A percentile compares a stretch with the other conserved stretches of the same genome.
Evolutionary conservation across 2,797 vertebrate genomes (phyloP).

Genomic region (Varecia variegata): DNA sequence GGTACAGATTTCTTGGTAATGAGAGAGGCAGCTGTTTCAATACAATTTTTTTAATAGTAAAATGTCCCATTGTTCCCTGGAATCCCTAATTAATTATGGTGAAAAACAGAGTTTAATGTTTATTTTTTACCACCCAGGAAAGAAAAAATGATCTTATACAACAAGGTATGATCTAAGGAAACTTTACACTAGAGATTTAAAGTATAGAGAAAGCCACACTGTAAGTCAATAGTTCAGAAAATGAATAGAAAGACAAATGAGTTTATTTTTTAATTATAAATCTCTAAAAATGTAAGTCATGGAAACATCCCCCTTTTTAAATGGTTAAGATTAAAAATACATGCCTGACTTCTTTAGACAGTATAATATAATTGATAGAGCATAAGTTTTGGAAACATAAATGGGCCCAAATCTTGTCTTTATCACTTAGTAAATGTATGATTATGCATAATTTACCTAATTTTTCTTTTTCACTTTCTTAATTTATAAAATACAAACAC

Average conservation of each 20-base stretch:
- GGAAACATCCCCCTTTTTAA: not conserved
- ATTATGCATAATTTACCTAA: not conserved
- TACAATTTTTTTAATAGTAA: slow-evolving; percentile 73
- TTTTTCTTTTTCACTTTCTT: not conserved
- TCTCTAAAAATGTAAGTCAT: not conserved
- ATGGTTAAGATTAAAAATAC: not conserved
- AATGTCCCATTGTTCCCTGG: slow-evolving; percentile 60
- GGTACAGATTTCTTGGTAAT: slow-evolving; percentile 64
- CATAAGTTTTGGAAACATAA: not conserved
- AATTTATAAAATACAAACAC: not conserved
- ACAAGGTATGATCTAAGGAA: not conserved
- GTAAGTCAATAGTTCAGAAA: not conserved
- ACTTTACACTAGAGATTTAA: not conserved
- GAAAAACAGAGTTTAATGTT: slow-evolving; percentile 63
- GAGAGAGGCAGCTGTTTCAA: slow-evolving; percentile 77
- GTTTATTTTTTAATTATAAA: not conserved
- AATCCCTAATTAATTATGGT: slow-evolving; percentile 77
- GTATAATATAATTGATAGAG: not conserved
- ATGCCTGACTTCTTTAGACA: not conserved
- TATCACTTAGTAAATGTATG: not conserved
- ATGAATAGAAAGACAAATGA: not conserved
- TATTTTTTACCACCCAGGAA: slow-evolving; percentile 10
- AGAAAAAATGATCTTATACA: slow-evolving; percentile 2
- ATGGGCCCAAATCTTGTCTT: not conserved
- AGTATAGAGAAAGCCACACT: not conserved